phyloP scores from a whole-genome alignment of 1,140 invertebrate species.

The Hypothenemus hampei region DNA sequence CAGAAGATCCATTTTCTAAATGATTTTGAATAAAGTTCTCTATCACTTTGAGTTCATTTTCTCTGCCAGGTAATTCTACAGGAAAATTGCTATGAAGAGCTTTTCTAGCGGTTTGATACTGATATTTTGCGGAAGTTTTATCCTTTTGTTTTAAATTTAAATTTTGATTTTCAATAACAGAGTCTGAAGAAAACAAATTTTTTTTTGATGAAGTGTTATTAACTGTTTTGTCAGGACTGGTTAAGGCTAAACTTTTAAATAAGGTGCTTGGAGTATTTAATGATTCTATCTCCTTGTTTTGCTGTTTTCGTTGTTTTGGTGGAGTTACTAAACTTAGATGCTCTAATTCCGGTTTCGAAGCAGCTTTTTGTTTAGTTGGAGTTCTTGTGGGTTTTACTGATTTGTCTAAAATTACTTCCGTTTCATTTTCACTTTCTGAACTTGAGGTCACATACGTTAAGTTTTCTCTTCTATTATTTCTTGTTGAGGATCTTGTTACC shows the following conservation, averaged over 20 bases:
- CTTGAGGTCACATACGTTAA: neutral
- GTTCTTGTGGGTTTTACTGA: neutral
- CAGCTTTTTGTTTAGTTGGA: constrained; percentile 23
- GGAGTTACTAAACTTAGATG: constrained; percentile 32
- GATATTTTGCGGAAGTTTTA: constrained; percentile 26
- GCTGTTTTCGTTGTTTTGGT: constrained; percentile 36
- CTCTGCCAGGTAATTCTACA: constrained; percentile 66
- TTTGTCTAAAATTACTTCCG: neutral
- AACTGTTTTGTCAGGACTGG: constrained; percentile 28
- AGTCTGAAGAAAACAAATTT: constrained; percentile 4
- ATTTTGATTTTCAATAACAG: constrained; percentile 10
- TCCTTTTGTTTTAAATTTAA: neutral
- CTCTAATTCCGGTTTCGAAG: constrained; percentile 2
- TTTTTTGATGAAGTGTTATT: neutral
- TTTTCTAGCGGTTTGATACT: constrained; percentile 55
- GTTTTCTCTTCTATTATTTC: neutral
- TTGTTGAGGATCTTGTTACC: neutral
- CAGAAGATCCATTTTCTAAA: constrained; percentile 61
- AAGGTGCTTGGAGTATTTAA: constrained; percentile 34
- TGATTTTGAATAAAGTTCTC: constrained; percentile 64
- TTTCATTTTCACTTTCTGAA: neutral
- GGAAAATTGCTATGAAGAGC: constrained; percentile 68
- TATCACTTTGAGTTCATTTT: constrained; percentile 68
- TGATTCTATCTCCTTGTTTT: constrained; percentile 11
- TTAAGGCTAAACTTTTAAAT: constrained; percentile 31